Percentiles rank a stretch among this genome's conserved stretches.
These are phyloP conservation scores for Elgaria multicarinata DNA, from an alignment of 2,113 vertebrate genomes.

Conservation along the genomic window DNA sequence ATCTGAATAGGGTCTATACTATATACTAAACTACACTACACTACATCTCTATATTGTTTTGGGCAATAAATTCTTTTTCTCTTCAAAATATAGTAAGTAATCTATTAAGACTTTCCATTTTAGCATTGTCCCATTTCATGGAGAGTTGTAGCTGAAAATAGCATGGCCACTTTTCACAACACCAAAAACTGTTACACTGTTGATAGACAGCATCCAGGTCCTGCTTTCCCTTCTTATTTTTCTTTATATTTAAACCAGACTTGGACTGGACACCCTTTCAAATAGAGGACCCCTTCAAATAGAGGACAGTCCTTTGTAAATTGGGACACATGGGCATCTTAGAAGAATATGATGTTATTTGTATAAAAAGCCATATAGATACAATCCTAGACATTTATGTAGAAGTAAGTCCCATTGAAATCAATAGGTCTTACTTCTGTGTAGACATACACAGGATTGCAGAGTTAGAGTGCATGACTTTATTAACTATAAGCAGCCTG, in stretches of 20 bases:
- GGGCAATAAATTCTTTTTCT: background rate
- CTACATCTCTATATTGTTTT: fast-evolving
- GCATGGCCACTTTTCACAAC: too few relatives aligned
- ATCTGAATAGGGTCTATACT: too few relatives aligned
- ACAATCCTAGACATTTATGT: background rate
- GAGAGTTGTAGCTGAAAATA: fast-evolving
- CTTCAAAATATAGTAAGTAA: fast-evolving
- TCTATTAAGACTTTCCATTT: background rate
- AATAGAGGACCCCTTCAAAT: background rate
- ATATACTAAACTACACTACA: too few relatives aligned
- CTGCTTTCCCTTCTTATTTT: too few relatives aligned
- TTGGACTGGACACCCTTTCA: background rate
- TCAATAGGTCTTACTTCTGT: too few relatives aligned
- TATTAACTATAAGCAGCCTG: background rate
- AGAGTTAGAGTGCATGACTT: background rate
- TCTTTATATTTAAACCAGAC: too few relatives aligned
- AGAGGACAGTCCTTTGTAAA: background rate
- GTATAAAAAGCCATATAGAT: background rate
- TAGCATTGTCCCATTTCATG: too few relatives aligned
- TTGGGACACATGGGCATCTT: background rate
- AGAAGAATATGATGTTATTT: background rate
- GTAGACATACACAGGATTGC: background rate
- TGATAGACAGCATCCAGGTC: background rate
- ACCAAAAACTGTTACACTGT: background rate
- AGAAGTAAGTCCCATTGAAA: background rate